Percentiles rank a stretch among this genome's conserved stretches.
phyloP scores from a whole-genome alignment of 64 coral and sea anemone species.

The Pachyseris speciosa region DNA sequence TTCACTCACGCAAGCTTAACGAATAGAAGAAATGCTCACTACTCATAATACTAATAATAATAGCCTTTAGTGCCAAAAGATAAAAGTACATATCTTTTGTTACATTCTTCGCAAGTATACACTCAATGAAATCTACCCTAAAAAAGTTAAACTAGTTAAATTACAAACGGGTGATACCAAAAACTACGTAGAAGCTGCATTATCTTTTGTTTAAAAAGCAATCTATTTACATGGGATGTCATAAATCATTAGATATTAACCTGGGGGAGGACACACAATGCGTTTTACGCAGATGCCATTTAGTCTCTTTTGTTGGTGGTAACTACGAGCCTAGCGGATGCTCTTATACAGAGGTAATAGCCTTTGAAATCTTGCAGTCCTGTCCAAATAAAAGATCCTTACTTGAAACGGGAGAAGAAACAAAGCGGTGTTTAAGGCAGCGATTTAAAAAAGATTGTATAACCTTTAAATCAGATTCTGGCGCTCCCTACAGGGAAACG shows the following conservation, averaged over 20 bases:
- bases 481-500: too few relatives aligned
- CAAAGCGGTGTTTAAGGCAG: too few relatives aligned
- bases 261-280: background rate
- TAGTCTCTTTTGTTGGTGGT: background rate
- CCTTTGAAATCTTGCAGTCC: constrained; percentile 10
- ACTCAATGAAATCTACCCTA: background rate
- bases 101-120: background rate
- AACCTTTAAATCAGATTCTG: too few relatives aligned
- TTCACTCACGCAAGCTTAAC: too few relatives aligned
- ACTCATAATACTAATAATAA: background rate
- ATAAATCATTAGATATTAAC: background rate
- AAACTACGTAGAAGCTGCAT: background rate
- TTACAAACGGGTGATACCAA: background rate
- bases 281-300: background rate
- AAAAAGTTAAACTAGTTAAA: background rate
- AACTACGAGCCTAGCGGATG: background rate
- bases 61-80: background rate
- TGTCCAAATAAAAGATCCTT: background rate
- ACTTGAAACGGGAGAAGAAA: background rate
- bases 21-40: too few relatives aligned
- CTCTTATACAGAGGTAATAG: background rate
- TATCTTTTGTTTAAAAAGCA: constrained; percentile 11
- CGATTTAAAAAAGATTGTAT: too few relatives aligned
- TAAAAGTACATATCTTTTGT: constrained; percentile 28
- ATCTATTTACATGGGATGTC: background rate